Base-by-base conservation (phyloP, 1,140 invertebrate genomes). In the Euschistus heros region DNA sequence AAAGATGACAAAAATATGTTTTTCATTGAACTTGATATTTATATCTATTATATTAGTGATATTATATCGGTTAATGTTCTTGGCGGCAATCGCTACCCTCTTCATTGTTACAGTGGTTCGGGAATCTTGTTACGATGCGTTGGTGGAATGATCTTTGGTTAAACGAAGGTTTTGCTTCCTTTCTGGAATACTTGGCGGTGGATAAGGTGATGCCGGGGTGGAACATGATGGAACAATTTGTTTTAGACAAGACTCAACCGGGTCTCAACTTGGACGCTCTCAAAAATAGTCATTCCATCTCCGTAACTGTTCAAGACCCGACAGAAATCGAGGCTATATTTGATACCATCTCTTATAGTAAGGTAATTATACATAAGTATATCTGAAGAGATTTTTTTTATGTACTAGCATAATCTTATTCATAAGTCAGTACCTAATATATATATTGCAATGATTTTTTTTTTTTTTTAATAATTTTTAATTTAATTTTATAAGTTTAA, bases 121-220 rank as follows among this genome's bases (percentile, higher is more conserved):
- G 90, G n/a, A 92, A 93, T 75, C 76, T 91, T 26, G 91, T 93
- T 0, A 91, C 90, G 4, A 88, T 90, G 86, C 81, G 83, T 69
- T 90, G 88, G 88, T 91, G 87, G 88, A 86, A 87, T 73, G 86
- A 91, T 72, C 72, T 92, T n/a, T 92, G 89, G 89, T 74, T 94
- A 17, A 92, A 92, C 73, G 91, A 94, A 77, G 91, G 91, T 2
- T 91, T 92, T 70, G 89, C 89, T 0, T 88, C 83, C 68, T 92
- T 85, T 72, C 81, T 92, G 69, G 87, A 92, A 74, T 89, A 88
- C 72, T 80, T 85, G 59, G 84, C 84, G 2, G 83, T 87, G 0
- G 80, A 84, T 70, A 74, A 78, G 57, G 75, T 82, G 0, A 75
- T 76, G 70, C 79, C 75, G 4, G 76, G 80, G 3, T 84, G 81